Conservation (phyloP, 2,113 vertebrate species). For the Oryzias curvinotus region DNA sequence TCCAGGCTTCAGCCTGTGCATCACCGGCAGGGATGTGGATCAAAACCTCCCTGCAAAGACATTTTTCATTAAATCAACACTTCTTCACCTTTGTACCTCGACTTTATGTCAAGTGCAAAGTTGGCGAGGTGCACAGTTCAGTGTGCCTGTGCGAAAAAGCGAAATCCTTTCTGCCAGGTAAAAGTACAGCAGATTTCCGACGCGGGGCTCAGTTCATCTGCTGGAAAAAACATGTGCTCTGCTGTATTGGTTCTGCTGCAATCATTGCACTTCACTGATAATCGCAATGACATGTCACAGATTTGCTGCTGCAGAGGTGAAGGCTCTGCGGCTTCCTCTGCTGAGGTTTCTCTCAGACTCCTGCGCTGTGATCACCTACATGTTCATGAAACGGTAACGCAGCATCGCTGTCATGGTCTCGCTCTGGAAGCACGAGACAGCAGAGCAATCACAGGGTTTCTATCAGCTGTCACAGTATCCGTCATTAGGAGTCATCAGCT, state of each 20-base stretch:
- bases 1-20: conserved; percentile 42
- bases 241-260: conserved; percentile 29
- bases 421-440: too few relatives aligned
- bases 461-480: too few relatives aligned
- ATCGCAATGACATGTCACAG: conserved; percentile 40
- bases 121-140: conserved; percentile 3
- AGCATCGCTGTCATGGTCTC: too few relatives aligned
- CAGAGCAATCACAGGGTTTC: too few relatives aligned
- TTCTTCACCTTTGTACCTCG: conserved; percentile 16
- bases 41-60: conserved; percentile 30
- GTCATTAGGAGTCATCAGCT: too few relatives aligned
- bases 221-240: conserved; percentile 14
- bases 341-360: too few relatives aligned
- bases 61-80: conserved; percentile 41
- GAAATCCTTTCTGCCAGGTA: conserved; percentile 25
- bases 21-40: conserved; percentile 34
- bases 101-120: conserved; percentile 30
- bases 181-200: conserved; percentile 23
- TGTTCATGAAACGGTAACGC: too few relatives aligned
- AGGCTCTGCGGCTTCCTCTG: too few relatives aligned
- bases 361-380: too few relatives aligned
- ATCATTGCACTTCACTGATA: conserved; percentile 44
- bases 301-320: conserved; percentile 30
- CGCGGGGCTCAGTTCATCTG: conserved; percentile 22
- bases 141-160: conserved; percentile 10